Base-by-base conservation (phyloP, 2,888 invertebrate species). In the Harpalus rubripes region DNA sequence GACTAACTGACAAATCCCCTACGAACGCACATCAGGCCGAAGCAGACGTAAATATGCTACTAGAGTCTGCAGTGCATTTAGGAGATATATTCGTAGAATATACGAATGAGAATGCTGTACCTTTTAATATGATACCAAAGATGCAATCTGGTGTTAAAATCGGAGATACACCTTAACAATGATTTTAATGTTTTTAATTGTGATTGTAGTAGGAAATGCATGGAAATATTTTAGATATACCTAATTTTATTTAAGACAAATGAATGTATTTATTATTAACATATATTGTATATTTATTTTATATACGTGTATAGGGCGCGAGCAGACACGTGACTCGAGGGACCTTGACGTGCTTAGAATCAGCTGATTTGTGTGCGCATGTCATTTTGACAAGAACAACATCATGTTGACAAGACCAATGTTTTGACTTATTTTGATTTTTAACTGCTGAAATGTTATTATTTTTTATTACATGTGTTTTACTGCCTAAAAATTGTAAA, bases 21-120 rank as follows among this genome's bases (percentile, higher is more conserved):
- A 68, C 87, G 2, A 89, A 92, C 88, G 91, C 92, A 0, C 96
- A 96, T 89, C 92, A 92, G 86, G 95, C 96, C 0, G 96, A 96
- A 90, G 92, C 90, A 0, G 96, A 96, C 90, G 95, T 95, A 44
- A 86, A 93, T 1, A 93, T 93, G 91, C 90, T 96, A 78, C 88
- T 95, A 10, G 92, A 93, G 86, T 94, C 95, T 88, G 93, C 94
- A 3, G 90, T 93, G 26, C 92, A 92, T 7, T 90, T 93, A 72
- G 93, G 93, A 76, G 89, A 92, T 6, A 90, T 92, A 58, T 95
- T 96, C 89, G 87, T 94, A 0, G 89, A 92, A 0, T 95, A 94
- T 93, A 90, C 92, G 3, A 92, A 93, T 86, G 44, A 72, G 4
- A 90, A 92, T 87, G 91, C 91, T 8, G 87, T 87, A 59, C 89